Evolutionary conservation across 2,888 invertebrate genomes (phyloP).

Genomic region (Myopa tessellatipennis): DNA sequence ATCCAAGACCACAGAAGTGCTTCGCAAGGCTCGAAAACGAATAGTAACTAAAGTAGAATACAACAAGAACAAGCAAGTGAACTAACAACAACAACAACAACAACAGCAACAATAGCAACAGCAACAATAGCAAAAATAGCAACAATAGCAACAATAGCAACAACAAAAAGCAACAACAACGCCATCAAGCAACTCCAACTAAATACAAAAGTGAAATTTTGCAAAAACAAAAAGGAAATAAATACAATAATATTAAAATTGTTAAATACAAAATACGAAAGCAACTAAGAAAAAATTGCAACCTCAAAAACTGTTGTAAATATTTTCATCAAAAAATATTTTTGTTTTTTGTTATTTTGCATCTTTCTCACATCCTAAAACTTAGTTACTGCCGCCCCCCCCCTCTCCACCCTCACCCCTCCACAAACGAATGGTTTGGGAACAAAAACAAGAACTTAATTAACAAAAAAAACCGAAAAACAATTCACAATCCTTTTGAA

Average conservation of each 20-base stretch:
- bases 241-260: slow-evolving; percentile 48
- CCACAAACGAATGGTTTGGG: not conserved
- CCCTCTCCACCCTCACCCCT: slow-evolving; percentile 20
- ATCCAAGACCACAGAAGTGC: too few species aligned
- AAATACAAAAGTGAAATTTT: slow-evolving; percentile 31
- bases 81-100: too few species aligned
- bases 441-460: not conserved
- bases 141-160: not conserved
- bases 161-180: not conserved
- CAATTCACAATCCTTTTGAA: not conserved
- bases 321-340: slow-evolving; percentile 54
- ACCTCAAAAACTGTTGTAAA: slow-evolving; percentile 59
- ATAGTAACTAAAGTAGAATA: too few species aligned
- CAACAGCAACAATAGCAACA: too few species aligned
- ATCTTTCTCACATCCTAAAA: not conserved
- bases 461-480: not conserved
- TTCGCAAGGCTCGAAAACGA: too few species aligned
- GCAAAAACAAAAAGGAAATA: slow-evolving; percentile 45
- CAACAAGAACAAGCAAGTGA: too few species aligned
- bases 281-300: slow-evolving; percentile 17
- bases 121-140: slow-evolving; percentile 2
- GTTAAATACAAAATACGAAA: slow-evolving; percentile 44
- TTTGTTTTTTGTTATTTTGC: slow-evolving; percentile 13
- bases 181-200: not conserved
- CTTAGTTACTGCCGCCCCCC: slow-evolving; percentile 34